Conservation (phyloP, 2,113 vertebrate genomes). For the Dermatemys mawii region DNA sequence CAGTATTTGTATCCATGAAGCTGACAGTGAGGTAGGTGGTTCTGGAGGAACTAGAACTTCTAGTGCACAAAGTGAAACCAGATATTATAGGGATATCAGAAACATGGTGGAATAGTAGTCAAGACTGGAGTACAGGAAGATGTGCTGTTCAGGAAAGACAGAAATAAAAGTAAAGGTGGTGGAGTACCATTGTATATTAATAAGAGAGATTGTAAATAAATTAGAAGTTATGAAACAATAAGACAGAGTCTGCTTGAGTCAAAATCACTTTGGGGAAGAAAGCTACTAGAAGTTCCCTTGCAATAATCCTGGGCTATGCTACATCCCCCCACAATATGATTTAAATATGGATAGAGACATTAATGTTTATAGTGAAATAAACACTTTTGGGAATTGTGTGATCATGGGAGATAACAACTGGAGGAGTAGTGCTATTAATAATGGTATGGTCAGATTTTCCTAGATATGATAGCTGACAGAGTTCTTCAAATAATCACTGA, state of each 20-base stretch:
- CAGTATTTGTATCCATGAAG: background rate
- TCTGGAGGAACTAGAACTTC: background rate
- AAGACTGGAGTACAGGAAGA: background rate
- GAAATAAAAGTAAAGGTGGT: background rate
- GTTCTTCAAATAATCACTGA: too few relatives aligned
- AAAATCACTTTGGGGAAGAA: background rate
- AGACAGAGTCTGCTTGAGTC: background rate
- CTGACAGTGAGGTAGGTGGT: background rate
- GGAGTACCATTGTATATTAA: background rate
- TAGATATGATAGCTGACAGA: too few relatives aligned
- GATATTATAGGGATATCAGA: background rate
- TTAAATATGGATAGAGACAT: background rate
- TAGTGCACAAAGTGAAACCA: background rate
- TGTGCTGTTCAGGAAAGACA: background rate
- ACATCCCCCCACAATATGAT: background rate
- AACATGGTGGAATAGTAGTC: background rate
- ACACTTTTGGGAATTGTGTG: background rate
- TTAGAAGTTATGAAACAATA: background rate
- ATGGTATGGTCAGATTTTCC: too few relatives aligned
- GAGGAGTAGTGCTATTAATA: too few relatives aligned
- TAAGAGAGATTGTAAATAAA: background rate
- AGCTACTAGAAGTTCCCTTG: background rate
- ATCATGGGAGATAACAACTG: background rate
- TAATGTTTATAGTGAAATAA: background rate
- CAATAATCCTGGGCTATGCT: background rate